Evolutionary conservation across 2,797 vertebrate genomes (phyloP).

Genomic region (Pantherophis alleghaniensis): DNA sequence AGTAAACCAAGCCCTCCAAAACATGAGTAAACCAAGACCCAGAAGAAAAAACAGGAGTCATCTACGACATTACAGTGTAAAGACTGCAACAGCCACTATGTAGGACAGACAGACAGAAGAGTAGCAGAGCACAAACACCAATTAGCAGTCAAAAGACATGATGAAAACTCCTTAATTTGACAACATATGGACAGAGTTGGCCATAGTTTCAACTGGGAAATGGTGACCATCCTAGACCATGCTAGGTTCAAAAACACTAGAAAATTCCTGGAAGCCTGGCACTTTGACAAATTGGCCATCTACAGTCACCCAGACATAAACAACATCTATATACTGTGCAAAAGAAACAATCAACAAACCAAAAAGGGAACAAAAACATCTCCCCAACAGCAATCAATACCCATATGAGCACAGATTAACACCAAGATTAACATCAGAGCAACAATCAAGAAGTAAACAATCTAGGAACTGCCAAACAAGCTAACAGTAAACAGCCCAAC

Average conservation of each 20-base stretch:
- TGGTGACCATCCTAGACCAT: not conserved
- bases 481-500: not conserved
- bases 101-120: not conserved
- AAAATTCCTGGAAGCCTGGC: not conserved
- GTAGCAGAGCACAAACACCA: not conserved
- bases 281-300: not conserved
- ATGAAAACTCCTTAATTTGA: not conserved
- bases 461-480: not conserved
- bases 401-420: not conserved
- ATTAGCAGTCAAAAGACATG: not conserved
- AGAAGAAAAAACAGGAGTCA: not conserved
- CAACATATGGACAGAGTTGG: not conserved
- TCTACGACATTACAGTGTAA: not conserved
- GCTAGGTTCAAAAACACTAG: not conserved
- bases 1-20: not conserved
- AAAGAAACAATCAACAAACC: not conserved
- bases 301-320: not conserved
- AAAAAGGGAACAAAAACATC: not conserved
- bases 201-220: not conserved
- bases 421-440: not conserved
- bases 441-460: not conserved
- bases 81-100: not conserved
- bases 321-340: not conserved
- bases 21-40: not conserved
- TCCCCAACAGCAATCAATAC: not conserved